Conservation (phyloP, 2,888 invertebrate genomes). For the Andrena praecox region DNA sequence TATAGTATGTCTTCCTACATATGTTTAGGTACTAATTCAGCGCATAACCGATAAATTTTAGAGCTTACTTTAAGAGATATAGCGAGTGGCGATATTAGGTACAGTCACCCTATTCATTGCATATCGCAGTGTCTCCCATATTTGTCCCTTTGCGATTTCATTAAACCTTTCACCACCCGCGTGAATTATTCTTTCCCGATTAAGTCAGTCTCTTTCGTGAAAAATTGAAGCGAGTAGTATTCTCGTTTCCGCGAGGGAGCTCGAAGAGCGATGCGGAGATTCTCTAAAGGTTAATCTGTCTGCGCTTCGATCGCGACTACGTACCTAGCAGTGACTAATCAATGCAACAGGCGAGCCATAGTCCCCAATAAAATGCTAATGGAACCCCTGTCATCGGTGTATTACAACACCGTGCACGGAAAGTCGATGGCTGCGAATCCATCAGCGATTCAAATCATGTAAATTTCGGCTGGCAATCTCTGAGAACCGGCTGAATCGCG, state of each 20-base stretch:
- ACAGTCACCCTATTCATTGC: too few relatives aligned
- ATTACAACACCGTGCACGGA: constrained; percentile 44
- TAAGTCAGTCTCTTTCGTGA: too few relatives aligned
- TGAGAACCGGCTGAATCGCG: constrained; percentile 1
- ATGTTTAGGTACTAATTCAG: too few relatives aligned
- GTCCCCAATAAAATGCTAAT: constrained; percentile 57
- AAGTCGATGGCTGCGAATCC: constrained; percentile 45
- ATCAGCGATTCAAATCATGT: constrained; percentile 56
- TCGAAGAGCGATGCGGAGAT: not conserved
- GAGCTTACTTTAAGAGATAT: too few relatives aligned
- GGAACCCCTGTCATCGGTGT: constrained; percentile 46
- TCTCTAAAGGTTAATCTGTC: constrained; percentile 17
- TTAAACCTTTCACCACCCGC: too few relatives aligned
- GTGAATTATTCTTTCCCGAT: too few relatives aligned
- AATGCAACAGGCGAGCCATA: constrained; percentile 55
- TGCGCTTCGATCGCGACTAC: constrained; percentile 37
- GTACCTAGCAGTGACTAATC: constrained; percentile 30
- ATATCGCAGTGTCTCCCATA: too few relatives aligned
- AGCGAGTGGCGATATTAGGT: too few relatives aligned
- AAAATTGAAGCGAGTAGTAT: not conserved
- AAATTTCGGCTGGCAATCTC: constrained; percentile 34
- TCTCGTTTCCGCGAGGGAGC: not conserved
- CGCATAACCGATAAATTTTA: too few relatives aligned
- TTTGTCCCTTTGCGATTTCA: too few relatives aligned
- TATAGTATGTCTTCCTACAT: too few relatives aligned